Evolutionary conservation across 2,888 invertebrate species (phyloP).

Genomic region (Zhengitettix transpicula): DNA sequence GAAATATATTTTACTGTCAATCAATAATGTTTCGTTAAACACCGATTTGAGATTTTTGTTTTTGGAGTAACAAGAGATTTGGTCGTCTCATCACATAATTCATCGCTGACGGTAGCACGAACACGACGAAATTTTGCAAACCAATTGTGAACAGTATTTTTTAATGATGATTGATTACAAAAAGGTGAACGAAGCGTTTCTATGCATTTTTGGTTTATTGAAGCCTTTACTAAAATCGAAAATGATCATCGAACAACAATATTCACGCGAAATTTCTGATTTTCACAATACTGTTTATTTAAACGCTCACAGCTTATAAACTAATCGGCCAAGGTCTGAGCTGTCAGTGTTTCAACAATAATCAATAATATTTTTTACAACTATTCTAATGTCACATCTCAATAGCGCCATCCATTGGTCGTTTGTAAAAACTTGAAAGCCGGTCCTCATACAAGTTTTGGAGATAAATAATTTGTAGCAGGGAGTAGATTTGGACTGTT

Average conservation of each 20-base stretch:
- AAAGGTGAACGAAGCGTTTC: not conserved
- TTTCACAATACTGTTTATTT: not conserved
- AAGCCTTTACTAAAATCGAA: not conserved
- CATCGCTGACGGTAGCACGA: not conserved
- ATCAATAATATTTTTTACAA: not conserved
- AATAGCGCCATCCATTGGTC: too few species aligned
- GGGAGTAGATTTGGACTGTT: too few species aligned
- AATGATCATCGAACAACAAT: not conserved
- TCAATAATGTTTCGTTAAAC: too few species aligned
- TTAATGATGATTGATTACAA: not conserved
- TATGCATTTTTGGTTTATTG: not conserved
- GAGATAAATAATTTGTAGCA: too few species aligned
- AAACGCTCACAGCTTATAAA: not conserved
- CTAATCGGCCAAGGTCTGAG: not conserved
- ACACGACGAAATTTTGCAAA: not conserved
- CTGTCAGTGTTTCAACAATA: not conserved
- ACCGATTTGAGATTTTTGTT: too few species aligned
- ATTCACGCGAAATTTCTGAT: not conserved
- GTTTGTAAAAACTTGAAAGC: too few species aligned
- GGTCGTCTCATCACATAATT: not conserved
- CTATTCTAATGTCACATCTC: too few species aligned
- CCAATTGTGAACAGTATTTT: not conserved
- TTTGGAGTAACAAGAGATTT: not conserved
- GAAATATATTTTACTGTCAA: too few species aligned
- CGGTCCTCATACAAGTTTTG: too few species aligned